A percentile compares a stretch with the other conserved stretches of the same genome.
Evolutionary conservation across 2,888 invertebrate species (phyloP).

Genomic region (Cephalotes varians): DNA sequence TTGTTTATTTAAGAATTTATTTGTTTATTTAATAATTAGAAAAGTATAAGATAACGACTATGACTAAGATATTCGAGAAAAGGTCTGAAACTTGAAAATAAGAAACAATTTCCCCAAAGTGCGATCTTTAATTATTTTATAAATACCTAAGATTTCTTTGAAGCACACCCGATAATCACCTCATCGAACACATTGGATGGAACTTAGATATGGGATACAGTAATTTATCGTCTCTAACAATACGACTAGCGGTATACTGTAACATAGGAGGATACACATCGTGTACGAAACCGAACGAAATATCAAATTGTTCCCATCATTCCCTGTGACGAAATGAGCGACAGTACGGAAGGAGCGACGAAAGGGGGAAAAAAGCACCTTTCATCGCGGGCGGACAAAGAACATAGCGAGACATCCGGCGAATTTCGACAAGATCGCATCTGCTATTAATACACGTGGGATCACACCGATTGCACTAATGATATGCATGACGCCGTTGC

Average conservation of each 20-base stretch:
- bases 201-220: slow-evolving; percentile 42
- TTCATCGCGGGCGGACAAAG: slow-evolving; percentile 78
- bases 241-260: slow-evolving; percentile 66
- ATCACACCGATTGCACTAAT: slow-evolving; percentile 58
- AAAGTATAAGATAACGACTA: not conserved
- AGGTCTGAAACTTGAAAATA: not conserved
- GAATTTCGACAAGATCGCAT: slow-evolving; percentile 79
- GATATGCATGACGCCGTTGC: slow-evolving; percentile 53
- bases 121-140: not conserved
- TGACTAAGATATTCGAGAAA: not conserved
- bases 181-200: slow-evolving; percentile 19
- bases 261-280: slow-evolving; percentile 56
- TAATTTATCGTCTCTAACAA: slow-evolving; percentile 66
- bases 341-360: slow-evolving; percentile 61
- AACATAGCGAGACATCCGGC: slow-evolving; percentile 79
- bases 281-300: slow-evolving; percentile 70
- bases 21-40: not conserved
- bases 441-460: slow-evolving; percentile 71
- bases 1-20: not conserved
- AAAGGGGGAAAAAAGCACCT: slow-evolving; percentile 52
- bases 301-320: slow-evolving; percentile 81
- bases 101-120: not conserved
- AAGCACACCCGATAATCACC: slow-evolving; percentile 11
- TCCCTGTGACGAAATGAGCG: slow-evolving; percentile 76
- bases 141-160: not conserved